Percentiles rank a stretch among this genome's conserved stretches.
phyloP scores from a whole-genome alignment of 2,797 vertebrate genomes.

The Coregonus sp. region DNA sequence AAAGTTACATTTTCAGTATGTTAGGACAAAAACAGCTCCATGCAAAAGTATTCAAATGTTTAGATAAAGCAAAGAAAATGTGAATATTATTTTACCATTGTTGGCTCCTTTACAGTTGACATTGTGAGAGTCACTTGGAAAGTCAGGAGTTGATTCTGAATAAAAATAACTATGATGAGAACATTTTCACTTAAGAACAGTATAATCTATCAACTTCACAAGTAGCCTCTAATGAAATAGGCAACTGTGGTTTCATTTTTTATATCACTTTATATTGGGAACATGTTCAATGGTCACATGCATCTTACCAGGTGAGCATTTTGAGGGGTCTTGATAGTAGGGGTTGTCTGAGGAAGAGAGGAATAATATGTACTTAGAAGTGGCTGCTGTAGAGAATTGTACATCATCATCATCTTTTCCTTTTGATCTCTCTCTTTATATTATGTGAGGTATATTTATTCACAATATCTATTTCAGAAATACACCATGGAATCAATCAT shows the following conservation, averaged over 20 bases:
- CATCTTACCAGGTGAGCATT: slow-evolving; percentile 75
- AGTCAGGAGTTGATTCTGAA: slow-evolving; percentile 82
- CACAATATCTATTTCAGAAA: background rate
- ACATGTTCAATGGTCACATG: background rate
- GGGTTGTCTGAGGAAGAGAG: slow-evolving; percentile 1
- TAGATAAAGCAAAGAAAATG: background rate
- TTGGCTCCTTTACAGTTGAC: slow-evolving; percentile 84
- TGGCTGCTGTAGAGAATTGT: background rate
- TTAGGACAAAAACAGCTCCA: background rate
- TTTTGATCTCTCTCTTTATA: background rate
- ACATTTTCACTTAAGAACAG: background rate
- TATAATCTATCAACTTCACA: too few species aligned
- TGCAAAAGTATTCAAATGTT: background rate
- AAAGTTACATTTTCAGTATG: background rate
- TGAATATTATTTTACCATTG: slow-evolving; percentile 40
- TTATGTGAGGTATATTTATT: background rate
- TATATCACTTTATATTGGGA: background rate
- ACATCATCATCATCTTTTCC: background rate
- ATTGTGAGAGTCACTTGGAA: slow-evolving; percentile 88
- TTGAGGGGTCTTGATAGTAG: slow-evolving; percentile 66
- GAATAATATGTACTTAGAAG: background rate
- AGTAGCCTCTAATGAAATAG: too few species aligned
- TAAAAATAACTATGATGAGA: slow-evolving; percentile 5
- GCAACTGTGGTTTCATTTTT: background rate
- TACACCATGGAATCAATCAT: background rate